Percentiles rank a stretch among this genome's conserved stretches.
Evolutionary conservation across 2,888 invertebrate genomes (phyloP).

Genomic region (Molanna angustata): DNA sequence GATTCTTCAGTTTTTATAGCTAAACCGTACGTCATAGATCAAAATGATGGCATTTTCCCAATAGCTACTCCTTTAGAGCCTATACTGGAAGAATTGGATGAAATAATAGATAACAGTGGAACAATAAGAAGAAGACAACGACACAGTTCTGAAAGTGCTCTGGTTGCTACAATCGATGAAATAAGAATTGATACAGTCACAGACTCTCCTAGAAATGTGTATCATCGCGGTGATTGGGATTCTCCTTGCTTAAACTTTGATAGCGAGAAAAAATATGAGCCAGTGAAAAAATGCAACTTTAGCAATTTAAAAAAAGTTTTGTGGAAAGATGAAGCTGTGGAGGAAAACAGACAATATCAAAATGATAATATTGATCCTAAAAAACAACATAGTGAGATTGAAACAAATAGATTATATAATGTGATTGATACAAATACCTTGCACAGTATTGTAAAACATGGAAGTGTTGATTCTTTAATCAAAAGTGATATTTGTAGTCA

Average conservation of each 20-base stretch:
- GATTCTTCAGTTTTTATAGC: slow-evolving; percentile 49
- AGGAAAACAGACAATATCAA: slow-evolving; percentile 1
- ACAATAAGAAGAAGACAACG: slow-evolving; percentile 43
- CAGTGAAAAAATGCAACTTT: slow-evolving; percentile 42
- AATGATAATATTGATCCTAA: neutral
- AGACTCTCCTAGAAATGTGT: slow-evolving; percentile 57
- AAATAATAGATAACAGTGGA: slow-evolving; percentile 47
- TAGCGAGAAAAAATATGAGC: slow-evolving; percentile 33
- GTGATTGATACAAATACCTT: too few relatives aligned
- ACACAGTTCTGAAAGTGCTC: slow-evolving; percentile 55
- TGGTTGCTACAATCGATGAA: slow-evolving; percentile 63
- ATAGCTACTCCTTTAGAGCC: slow-evolving; percentile 48
- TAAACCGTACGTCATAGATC: slow-evolving; percentile 56
- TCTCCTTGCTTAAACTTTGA: slow-evolving; percentile 39
- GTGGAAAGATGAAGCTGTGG: slow-evolving; percentile 43
- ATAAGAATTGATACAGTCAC: slow-evolving; percentile 57
- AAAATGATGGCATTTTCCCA: slow-evolving; percentile 52
- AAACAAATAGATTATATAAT: too few relatives aligned
- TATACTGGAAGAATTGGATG: slow-evolving; percentile 58
- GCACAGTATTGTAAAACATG: neutral
- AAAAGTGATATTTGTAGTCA: neutral
- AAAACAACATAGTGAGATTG: neutral
- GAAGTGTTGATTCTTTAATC: slow-evolving; percentile 1
- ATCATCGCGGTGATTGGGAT: slow-evolving; percentile 56
- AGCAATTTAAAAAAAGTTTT: slow-evolving; percentile 45